Percentiles rank a stretch among this genome's conserved stretches.
Conservation (phyloP, 2,797 vertebrate genomes). For the Spea hammondii region DNA sequence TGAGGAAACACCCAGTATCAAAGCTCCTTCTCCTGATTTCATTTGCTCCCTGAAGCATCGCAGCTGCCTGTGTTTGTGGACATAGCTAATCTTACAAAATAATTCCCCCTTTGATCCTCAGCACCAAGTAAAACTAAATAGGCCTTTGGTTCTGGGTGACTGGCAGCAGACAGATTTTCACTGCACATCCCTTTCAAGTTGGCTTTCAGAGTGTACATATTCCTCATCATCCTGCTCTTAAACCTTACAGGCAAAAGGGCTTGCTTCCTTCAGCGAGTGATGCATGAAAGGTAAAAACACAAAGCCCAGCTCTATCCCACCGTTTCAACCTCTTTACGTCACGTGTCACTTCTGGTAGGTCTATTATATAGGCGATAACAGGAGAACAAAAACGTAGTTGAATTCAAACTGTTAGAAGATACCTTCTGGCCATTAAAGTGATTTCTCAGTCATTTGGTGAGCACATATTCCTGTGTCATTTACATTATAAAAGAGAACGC, state of each 20-base stretch:
- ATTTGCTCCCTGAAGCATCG: slow-evolving; percentile 35
- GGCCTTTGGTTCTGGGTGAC: slow-evolving; percentile 47
- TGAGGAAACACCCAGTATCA: slow-evolving; percentile 32
- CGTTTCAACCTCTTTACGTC: slow-evolving; percentile 18
- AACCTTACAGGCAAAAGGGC: slow-evolving; percentile 36
- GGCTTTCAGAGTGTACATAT: slow-evolving; percentile 32
- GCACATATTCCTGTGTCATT: too few relatives aligned
- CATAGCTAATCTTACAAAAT: slow-evolving; percentile 46
- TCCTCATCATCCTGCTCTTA: slow-evolving; percentile 31
- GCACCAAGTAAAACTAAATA: slow-evolving; percentile 47
- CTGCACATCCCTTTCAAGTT: slow-evolving; percentile 48
- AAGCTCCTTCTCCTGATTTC: slow-evolving; percentile 10
- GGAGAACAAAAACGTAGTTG: too few relatives aligned
- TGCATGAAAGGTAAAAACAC: slow-evolving; percentile 44
- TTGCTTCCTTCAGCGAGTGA: slow-evolving; percentile 46
- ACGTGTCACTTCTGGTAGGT: slow-evolving; percentile 29
- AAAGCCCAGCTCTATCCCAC: slow-evolving; percentile 10
- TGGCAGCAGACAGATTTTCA: slow-evolving; percentile 33
- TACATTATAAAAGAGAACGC: neutral
- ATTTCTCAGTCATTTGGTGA: too few relatives aligned
- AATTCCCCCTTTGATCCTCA: slow-evolving; percentile 45
- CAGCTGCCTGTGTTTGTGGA: slow-evolving; percentile 48
- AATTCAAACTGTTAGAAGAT: neutral
- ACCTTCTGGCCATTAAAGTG: neutral
- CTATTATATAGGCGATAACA: neutral